Percentiles rank a stretch among this genome's conserved stretches.
Evolutionary conservation across 1,140 invertebrate genomes (phyloP).

Genomic region (Procambarus clarkii): DNA sequence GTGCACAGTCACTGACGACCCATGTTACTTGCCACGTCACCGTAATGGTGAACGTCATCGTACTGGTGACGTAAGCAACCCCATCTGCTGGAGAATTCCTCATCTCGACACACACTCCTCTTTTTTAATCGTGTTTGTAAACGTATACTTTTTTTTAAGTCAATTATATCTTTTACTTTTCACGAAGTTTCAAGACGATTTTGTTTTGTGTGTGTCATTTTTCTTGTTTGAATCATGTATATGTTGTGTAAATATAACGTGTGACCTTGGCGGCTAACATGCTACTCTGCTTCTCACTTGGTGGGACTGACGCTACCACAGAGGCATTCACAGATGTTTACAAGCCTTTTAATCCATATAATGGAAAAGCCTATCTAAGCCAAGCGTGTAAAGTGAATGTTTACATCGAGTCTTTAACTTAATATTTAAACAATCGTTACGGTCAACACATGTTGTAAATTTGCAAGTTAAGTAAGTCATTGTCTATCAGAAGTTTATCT

Average conservation of each 20-base stretch:
- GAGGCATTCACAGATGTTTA: neutral
- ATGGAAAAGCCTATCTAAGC: no score
- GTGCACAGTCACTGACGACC: no score
- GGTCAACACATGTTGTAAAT: no score
- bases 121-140: conserved; percentile 38
- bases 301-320: conserved; percentile 25
- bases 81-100: neutral
- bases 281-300: conserved; percentile 51
- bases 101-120: neutral
- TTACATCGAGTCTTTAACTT: no score
- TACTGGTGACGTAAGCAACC: no score
- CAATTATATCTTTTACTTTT: conserved; percentile 37
- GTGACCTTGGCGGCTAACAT: conserved; percentile 60
- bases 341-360: no score
- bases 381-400: no score
- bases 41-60: no score
- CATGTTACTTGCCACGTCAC: no score
- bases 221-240: conserved; percentile 64
- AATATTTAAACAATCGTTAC: no score
- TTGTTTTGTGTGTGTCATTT: conserved; percentile 34
- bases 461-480: no score
- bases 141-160: conserved; percentile 6
- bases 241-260: conserved; percentile 68
- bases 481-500: no score
- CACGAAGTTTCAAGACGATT: conserved; percentile 49